Base-by-base conservation (phyloP, 2,888 invertebrate genomes). In the Zhuqinia jingwanae region DNA sequence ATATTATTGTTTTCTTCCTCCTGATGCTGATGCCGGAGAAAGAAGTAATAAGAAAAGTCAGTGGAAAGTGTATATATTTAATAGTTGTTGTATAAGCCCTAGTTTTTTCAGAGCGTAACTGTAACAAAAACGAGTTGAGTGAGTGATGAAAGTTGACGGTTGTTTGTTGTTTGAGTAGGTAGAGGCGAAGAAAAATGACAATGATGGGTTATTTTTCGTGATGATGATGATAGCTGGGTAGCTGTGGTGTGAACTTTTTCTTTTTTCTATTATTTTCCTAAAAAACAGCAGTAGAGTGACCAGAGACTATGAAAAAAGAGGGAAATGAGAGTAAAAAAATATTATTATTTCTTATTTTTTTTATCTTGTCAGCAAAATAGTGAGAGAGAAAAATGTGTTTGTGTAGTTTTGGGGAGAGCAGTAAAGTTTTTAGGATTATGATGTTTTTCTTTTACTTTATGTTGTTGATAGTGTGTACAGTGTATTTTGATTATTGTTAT, bases 141-240 rank as follows among this genome's bases (percentile, higher is more conserved):
- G 56, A 56, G 75, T 56, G 56, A 75, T 75, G 75, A 75, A 75
- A 75, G 75, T 53, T 75, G 75, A 53, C 36, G 75, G 75, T 75
- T 75, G 75, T 75, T 75, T 75, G 70, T 70, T 70, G 56, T 20
- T n/a, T 17, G 47, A 25, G n/a, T n/a, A n/a, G n/a, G n/a, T n/a
- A n/a, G 68, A 68, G 68, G 15, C 36, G 17, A 20, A 47, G 25
- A 45, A 70, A 70, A 70, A 70, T 70, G 47, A 36, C 22, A 27
- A 68, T 42, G 42, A 17, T 47, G 15, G 20, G 11, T 75, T 53
- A 25, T 56, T 22, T 68, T 70, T 47, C 47, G 15, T 17, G 47
- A 47, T 47, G 56, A 6, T 47, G 56, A 17, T 17, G 20, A 47
- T 25, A n/a, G 8, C 56, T 56, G n/a, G n/a, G 56, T 20, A 20